Evolutionary conservation across 2,113 vertebrate species (phyloP).

Genomic region (Hippocampus guttulatus): DNA sequence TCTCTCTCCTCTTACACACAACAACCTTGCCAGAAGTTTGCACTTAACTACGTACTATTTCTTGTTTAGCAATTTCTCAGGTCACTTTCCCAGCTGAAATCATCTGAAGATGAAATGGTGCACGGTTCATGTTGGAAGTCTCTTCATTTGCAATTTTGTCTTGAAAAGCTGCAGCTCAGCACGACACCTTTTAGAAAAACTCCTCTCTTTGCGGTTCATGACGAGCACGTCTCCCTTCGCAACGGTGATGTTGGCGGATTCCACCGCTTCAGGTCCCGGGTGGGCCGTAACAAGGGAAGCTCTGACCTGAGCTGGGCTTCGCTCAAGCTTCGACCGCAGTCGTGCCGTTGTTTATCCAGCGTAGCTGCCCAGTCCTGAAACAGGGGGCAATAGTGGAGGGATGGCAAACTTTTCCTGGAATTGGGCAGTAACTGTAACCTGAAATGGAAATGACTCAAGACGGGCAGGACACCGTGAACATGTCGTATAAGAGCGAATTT

Average conservation of each 20-base stretch:
- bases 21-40: too few relatives aligned
- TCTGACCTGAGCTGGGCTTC: constrained; percentile 49
- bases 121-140: background rate
- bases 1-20: too few relatives aligned
- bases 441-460: constrained; percentile 11
- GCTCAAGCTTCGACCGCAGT: constrained; percentile 51
- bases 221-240: background rate
- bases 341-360: constrained; percentile 63
- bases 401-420: constrained; percentile 23
- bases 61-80: too few relatives aligned
- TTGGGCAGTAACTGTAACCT: constrained; percentile 8
- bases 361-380: constrained; percentile 45
- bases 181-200: background rate
- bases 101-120: background rate
- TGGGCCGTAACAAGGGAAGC: constrained; percentile 54
- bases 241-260: background rate
- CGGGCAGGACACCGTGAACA: background rate
- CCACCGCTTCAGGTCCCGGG: constrained; percentile 28
- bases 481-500: background rate
- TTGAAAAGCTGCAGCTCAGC: background rate
- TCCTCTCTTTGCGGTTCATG: background rate
- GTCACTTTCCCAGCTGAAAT: background rate
- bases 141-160: background rate
- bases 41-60: too few relatives aligned
- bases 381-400: constrained; percentile 36